These are phyloP conservation scores for Naso thynnoides DNA, from an alignment of 2,797 vertebrate genomes.

Conservation along the genomic window DNA sequence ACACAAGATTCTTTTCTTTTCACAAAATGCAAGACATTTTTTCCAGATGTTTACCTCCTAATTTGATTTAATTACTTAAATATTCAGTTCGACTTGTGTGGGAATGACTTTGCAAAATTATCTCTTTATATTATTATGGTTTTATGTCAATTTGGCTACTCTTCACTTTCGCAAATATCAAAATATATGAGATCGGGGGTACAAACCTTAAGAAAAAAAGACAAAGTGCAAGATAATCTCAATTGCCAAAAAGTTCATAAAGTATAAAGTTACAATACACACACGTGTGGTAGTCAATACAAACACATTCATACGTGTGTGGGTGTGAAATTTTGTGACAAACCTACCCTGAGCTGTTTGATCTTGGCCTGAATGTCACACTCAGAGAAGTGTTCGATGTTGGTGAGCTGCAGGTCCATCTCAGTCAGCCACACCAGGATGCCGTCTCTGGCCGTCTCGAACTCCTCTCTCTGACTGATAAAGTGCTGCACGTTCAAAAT, in stretches of 20 bases:
- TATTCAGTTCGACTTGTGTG: neutral
- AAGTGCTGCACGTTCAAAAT: conserved; percentile 88
- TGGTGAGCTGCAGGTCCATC: conserved; percentile 99
- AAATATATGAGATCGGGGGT: neutral
- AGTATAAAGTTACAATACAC: neutral
- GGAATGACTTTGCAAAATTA: neutral
- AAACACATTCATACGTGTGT: neutral
- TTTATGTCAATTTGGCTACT: neutral
- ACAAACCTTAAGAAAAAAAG: neutral
- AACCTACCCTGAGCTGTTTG: conserved; percentile 94
- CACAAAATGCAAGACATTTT: neutral
- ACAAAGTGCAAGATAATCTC: neutral
- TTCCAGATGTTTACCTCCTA: neutral
- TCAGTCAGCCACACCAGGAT: conserved; percentile 98
- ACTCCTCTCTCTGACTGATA: conserved; percentile 96
- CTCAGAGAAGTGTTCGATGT: conserved; percentile 98
- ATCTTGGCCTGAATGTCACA: conserved; percentile 98
- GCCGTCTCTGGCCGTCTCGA: conserved; percentile 93
- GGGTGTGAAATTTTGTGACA: neutral
- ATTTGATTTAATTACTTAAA: neutral
- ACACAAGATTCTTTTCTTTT: conserved; percentile 11
- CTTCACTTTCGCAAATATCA: neutral
- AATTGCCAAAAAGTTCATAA: neutral
- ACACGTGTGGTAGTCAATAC: neutral
- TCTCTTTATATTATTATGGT: too few species aligned